Base-by-base conservation (phyloP, 1,140 invertebrate species). In the Conus ventricosus region DNA sequence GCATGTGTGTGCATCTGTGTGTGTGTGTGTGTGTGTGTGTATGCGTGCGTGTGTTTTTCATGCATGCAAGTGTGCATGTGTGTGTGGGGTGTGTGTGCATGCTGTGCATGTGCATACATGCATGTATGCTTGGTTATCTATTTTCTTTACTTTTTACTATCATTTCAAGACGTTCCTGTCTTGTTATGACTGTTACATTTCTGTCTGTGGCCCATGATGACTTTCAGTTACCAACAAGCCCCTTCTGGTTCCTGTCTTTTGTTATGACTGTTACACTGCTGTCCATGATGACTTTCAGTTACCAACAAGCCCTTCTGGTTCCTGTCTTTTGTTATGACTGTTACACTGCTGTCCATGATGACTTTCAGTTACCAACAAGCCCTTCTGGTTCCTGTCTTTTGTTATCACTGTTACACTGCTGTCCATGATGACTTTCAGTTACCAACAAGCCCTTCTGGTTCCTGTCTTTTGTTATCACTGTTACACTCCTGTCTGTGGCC, bases 301-400 rank as follows among this genome's bases (percentile, higher is more conserved):
- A 94, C 93, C 71, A 95, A 98, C 91, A 96, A 96, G 84, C 96
- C 96, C 39, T 99, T 98, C 95, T 97, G 97, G 0, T 97, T 97
- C 87, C 39, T 39, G 39, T 39, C n/a, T n/a, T n/a, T n/a, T n/a
- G n/a, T n/a, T n/a, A n/a, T n/a, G n/a, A n/a, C n/a, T n/a, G n/a
- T n/a, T n/a, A n/a, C n/a, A n/a, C n/a, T n/a, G n/a, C 39, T 39
- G 39, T 39, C 39, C 39, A 39, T 39, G 0, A 39, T 39, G 39
- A 11, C 5, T 60, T 60, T 54, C 91, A 93, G 93, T 93, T 91
- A 94, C 93, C 71, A 95, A 98, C 91, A 96, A 96, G 84, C 96
- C 96, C 39, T 99, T 98, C 95, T 97, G 97, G 0, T 97, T 97
- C 87, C 39, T 39, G 39, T 39, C n/a, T n/a, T n/a, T n/a, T n/a